Base-by-base conservation (phyloP, 2,113 vertebrate species). In the Sus scrofa region DNA sequence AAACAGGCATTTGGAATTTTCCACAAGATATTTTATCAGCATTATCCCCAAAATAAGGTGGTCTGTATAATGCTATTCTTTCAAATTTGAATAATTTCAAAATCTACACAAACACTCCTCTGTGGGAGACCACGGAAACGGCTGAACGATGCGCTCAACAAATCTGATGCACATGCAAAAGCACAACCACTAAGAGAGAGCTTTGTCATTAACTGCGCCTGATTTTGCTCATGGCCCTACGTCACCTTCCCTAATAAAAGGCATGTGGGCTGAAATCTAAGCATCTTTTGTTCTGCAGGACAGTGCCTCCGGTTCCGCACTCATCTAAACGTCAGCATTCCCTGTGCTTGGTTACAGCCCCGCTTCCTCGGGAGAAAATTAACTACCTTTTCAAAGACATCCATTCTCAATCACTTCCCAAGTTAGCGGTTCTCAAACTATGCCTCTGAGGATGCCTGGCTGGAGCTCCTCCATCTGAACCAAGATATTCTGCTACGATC, bases 321-420 rank as follows among this genome's bases (percentile, higher is more conserved):
- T n/a, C n/a, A n/a, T n/a, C n/a, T n/a, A n/a, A n/a, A n/a, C n/a
- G n/a, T n/a, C n/a, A n/a, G n/a, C n/a, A n/a, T n/a, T n/a, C n/a
- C n/a, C n/a, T n/a, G n/a, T n/a, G n/a, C n/a, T n/a, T n/a, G n/a
- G n/a, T n/a, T n/a, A n/a, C n/a, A n/a, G n/a, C n/a, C n/a, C n/a
- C n/a, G n/a, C n/a, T 63, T 89, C 37, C 50, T 83, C 34, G 18
- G 52, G 86, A 70, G 65, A 34, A 20, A 81, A 50, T 74, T 75
- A 63, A 62, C 44, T 86, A 78, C 75, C 30, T 73, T 68, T 92
- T 74, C 10, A 95, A 82, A 37, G 30, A 91, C n/a, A 14, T 74
- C 73, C 54, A 52, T 86, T n/a, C 82, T 79, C 68, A 78, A 75
- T 52, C 84, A 79, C 58, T 87, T 96, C n/a, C 6, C 18, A 90